Percentiles rank a stretch among this genome's conserved stretches.
Conservation (phyloP, 2,888 invertebrate genomes). For the Halictus quadricinctus region DNA sequence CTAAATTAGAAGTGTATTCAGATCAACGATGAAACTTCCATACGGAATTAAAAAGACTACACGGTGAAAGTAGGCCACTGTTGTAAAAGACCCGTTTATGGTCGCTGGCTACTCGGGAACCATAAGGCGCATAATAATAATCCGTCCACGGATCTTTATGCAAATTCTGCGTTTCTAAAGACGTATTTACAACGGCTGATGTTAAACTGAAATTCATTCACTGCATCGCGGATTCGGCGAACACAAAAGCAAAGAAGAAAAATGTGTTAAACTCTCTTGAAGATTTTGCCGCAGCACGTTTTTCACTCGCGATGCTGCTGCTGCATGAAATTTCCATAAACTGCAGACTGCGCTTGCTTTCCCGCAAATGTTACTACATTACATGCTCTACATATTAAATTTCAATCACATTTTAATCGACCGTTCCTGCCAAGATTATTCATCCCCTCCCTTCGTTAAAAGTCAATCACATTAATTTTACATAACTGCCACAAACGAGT, state of each 20-base stretch:
- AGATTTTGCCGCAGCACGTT: neutral
- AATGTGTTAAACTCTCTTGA: neutral
- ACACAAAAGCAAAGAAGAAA: neutral
- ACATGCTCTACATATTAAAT: neutral
- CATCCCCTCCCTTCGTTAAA: neutral
- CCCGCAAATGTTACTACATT: neutral
- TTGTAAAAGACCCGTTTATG: conserved; percentile 7
- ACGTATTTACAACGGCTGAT: neutral
- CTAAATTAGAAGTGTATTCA: neutral
- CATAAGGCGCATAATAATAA: conserved; percentile 8
- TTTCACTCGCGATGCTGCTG: neutral
- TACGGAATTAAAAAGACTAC: neutral
- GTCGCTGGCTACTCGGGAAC: neutral
- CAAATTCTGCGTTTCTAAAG: neutral
- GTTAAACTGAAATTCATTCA: neutral
- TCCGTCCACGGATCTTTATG: neutral
- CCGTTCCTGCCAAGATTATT: neutral
- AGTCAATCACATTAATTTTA: neutral
- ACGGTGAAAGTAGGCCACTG: neutral
- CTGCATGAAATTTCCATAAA: neutral
- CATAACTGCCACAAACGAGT: too few relatives aligned
- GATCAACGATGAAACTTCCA: neutral
- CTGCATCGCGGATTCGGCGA: neutral
- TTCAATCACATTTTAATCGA: neutral
- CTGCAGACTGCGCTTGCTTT: neutral